Evolutionary conservation across 2,888 invertebrate species (phyloP).

Genomic region (Cenopis cana): DNA sequence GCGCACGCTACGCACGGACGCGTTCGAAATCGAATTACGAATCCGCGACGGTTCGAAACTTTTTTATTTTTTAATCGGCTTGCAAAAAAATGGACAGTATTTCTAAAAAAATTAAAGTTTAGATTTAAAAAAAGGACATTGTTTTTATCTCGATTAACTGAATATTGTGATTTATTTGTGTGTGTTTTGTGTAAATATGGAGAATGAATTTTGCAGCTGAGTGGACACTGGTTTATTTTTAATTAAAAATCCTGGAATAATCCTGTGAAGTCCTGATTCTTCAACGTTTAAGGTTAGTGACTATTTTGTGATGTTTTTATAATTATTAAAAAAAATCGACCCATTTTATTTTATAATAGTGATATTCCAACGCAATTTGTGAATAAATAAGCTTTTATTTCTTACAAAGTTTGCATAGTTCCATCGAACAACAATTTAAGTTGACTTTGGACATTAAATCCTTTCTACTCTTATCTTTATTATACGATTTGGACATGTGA

Average conservation of each 20-base stretch:
- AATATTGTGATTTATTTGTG: constrained; percentile 36
- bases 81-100: constrained; percentile 55
- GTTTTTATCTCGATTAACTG: constrained; percentile 46
- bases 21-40: constrained; percentile 59
- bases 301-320: neutral
- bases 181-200: constrained; percentile 59
- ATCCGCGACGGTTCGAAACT: constrained; percentile 53
- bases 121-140: constrained; percentile 38
- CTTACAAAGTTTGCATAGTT: neutral
- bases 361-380: too few relatives aligned
- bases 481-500: constrained; percentile 27
- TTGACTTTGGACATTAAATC: neutral
- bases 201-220: constrained; percentile 59
- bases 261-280: constrained; percentile 51
- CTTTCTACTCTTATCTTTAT: constrained; percentile 41
- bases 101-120: constrained; percentile 48
- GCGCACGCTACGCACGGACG: constrained; percentile 75
- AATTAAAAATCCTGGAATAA: constrained; percentile 57
- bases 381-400: neutral
- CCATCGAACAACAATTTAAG: constrained; percentile 2
- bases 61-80: constrained; percentile 49
- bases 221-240: constrained; percentile 59
- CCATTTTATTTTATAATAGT: neutral
- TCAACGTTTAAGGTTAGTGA: constrained; percentile 57
- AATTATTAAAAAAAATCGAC: too few relatives aligned